phyloP scores from a whole-genome alignment of 1,140 invertebrate species.

The Drosophila tropicalis region DNA sequence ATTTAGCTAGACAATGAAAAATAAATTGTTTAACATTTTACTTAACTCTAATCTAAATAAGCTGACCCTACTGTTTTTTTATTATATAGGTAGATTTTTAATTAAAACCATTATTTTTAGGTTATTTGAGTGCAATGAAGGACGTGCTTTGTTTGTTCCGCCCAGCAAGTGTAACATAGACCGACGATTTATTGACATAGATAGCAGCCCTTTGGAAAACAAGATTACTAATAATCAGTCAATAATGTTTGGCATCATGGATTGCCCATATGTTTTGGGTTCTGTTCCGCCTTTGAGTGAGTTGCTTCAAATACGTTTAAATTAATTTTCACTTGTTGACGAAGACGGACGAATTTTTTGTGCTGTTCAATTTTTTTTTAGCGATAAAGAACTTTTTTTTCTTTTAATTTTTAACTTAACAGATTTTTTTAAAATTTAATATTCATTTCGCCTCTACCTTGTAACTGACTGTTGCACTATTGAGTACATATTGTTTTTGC shows the following conservation, averaged over 20 bases:
- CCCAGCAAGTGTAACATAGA: constrained; percentile 90
- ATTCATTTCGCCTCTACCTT: no score
- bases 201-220: constrained; percentile 36
- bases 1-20: not conserved
- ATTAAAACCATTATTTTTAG: constrained; percentile 14
- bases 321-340: no score
- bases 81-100: not conserved
- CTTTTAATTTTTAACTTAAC: no score
- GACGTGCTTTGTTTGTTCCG: constrained; percentile 90
- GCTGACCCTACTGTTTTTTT: no score
- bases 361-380: no score
- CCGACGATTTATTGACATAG: constrained; percentile 88
- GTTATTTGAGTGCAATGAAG: constrained; percentile 70
- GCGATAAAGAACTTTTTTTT: no score
- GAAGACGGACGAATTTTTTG: no score
- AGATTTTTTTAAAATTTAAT: no score
- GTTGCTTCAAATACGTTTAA: constrained; percentile 23
- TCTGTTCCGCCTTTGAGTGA: constrained; percentile 90
- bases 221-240: constrained; percentile 44
- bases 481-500: no score
- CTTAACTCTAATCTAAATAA: no score
- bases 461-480: no score
- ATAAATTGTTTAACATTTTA: no score
- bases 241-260: constrained; percentile 84
- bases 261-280: constrained; percentile 91